These are phyloP conservation scores for Vannuccia rotundouncinata DNA, from an alignment of 2,888 invertebrate genomes.

Conservation along the genomic window DNA sequence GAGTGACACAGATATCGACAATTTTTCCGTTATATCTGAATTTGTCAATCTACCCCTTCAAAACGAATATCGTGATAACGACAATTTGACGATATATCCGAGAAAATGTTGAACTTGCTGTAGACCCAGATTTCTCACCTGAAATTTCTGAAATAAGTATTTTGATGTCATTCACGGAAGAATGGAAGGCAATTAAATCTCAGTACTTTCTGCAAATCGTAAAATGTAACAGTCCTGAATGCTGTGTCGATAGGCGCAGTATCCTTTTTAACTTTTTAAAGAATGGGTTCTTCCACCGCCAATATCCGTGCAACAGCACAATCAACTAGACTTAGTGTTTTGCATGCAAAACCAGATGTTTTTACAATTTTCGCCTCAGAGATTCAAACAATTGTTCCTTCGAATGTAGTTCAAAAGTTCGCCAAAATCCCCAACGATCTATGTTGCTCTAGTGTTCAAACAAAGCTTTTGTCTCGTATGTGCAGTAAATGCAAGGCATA, in stretches of 20 bases:
- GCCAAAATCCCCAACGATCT: constrained; percentile 4
- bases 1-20: constrained; percentile 16
- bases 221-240: neutral
- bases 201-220: constrained; percentile 12
- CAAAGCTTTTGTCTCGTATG: constrained; percentile 13
- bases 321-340: constrained; percentile 11
- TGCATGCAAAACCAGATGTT: neutral
- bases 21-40: too few relatives aligned
- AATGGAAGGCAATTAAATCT: neutral
- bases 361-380: neutral
- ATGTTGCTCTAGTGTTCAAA: neutral
- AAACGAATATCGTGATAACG: too few relatives aligned
- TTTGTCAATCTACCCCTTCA: too few relatives aligned
- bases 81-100: neutral
- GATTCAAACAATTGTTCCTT: constrained; percentile 13
- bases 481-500: constrained; percentile 2
- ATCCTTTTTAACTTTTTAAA: constrained; percentile 11
- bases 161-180: constrained; percentile 11
- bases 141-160: neutral
- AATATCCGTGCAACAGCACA: constrained; percentile 16
- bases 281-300: neutral
- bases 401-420: neutral
- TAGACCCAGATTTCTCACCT: constrained; percentile 15
- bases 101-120: neutral
- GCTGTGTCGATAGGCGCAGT: neutral